These are phyloP conservation scores for Drosophila borborema DNA, from an alignment of 2,888 invertebrate species.

Conservation along the genomic window DNA sequence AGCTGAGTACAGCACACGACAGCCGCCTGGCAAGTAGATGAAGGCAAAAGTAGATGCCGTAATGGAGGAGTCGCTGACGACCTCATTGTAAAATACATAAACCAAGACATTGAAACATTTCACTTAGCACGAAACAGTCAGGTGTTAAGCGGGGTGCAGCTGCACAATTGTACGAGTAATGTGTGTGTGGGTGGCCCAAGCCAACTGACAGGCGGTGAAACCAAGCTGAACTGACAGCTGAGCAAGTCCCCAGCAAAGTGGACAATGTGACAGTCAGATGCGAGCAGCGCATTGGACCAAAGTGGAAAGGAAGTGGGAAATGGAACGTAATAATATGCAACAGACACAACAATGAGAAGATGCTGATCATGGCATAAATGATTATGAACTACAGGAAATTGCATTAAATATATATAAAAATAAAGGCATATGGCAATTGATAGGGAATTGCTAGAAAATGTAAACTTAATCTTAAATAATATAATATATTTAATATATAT, in stretches of 20 bases:
- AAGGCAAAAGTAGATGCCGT: conserved; percentile 20
- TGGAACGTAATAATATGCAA: conserved; percentile 10
- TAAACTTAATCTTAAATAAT: too few relatives aligned
- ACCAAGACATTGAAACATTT: conserved; percentile 78
- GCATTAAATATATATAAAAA: neutral
- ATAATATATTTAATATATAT: neutral
- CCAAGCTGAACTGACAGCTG: conserved; percentile 52
- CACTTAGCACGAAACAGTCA: conserved; percentile 69
- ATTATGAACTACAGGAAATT: conserved; percentile 7
- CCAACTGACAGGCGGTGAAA: conserved; percentile 12
- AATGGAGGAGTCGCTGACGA: conserved; percentile 55
- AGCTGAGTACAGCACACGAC: conserved; percentile 47
- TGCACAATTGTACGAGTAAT: conserved; percentile 11
- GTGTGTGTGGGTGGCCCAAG: neutral
- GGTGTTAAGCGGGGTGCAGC: conserved; percentile 56
- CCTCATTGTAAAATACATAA: conserved; percentile 79
- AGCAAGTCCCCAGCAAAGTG: conserved; percentile 56
- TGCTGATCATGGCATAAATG: conserved; percentile 36
- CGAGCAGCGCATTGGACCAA: conserved; percentile 38
- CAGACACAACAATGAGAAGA: conserved; percentile 29
- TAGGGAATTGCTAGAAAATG: neutral
- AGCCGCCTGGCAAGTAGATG: conserved; percentile 30
- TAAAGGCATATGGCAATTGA: neutral
- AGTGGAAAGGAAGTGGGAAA: conserved; percentile 20
- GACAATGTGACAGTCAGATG: conserved; percentile 62